Conservation (phyloP, 2,113 vertebrate species). For the Elephantulus edwardii region DNA sequence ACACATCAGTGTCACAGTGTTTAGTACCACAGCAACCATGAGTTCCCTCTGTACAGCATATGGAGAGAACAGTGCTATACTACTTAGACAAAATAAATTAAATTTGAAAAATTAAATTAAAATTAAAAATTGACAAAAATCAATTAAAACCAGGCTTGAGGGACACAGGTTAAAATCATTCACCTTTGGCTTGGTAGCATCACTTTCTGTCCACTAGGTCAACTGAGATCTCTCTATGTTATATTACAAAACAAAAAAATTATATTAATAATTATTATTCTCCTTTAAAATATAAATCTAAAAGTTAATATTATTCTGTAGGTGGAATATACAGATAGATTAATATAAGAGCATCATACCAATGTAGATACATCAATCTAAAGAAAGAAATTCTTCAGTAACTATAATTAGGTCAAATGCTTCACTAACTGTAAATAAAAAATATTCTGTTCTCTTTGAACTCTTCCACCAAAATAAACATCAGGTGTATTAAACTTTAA, state of each 20-base stretch:
- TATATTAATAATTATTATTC: neutral
- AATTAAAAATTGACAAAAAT: no score
- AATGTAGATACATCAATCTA: neutral
- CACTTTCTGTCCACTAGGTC: no score
- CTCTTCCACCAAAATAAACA: neutral
- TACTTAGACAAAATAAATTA: no score
- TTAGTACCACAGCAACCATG: no score
- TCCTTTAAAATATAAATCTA: neutral
- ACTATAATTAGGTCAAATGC: neutral
- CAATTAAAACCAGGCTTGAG: no score
- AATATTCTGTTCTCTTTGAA: neutral
- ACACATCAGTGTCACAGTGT: no score
- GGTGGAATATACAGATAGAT: neutral
- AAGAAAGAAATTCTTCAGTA: conserved; percentile 12
- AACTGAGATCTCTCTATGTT: no score
- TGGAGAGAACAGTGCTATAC: no score
- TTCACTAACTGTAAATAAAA: neutral
- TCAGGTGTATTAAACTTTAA: neutral
- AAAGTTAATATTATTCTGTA: neutral
- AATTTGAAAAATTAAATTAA: no score
- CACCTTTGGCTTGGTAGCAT: no score
- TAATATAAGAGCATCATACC: neutral
- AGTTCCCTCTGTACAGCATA: no score
- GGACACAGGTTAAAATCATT: no score
- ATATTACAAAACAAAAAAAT: neutral